These are phyloP conservation scores for Eupithecia exiguata DNA, from an alignment of 2,888 invertebrate genomes.

Conservation along the genomic window DNA sequence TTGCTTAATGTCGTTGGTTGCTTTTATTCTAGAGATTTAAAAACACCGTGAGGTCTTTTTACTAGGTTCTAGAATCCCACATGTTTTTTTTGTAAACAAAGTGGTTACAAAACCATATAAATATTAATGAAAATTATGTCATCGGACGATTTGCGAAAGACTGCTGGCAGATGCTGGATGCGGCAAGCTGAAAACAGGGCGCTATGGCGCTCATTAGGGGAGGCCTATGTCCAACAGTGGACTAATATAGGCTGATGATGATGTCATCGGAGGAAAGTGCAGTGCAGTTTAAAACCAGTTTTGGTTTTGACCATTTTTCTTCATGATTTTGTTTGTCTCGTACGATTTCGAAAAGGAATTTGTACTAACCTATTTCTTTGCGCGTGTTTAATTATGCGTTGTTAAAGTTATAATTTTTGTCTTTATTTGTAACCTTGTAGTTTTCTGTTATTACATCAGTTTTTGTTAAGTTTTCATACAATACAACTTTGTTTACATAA, in stretches of 20 bases:
- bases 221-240: too few relatives aligned
- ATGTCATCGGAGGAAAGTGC: neutral
- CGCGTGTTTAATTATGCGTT: neutral
- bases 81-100: neutral
- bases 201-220: too few relatives aligned
- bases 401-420: neutral
- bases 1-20: neutral
- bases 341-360: neutral
- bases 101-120: neutral
- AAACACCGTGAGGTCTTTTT: neutral
- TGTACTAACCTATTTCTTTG: neutral
- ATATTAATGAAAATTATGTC: neutral
- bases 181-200: too few relatives aligned
- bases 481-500: neutral
- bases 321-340: neutral
- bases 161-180: too few relatives aligned
- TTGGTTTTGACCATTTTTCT: neutral
- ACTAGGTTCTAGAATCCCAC: neutral
- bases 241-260: too few relatives aligned
- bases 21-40: neutral
- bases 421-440: neutral
- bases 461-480: neutral
- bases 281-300: neutral
- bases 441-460: neutral
- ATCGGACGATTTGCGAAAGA: too few relatives aligned